A percentile compares a stretch with the other conserved stretches of the same genome.
phyloP scores from a whole-genome alignment of 37 sponge, comb jelly and placozoan genomes.

The Haliclona indistincta region DNA sequence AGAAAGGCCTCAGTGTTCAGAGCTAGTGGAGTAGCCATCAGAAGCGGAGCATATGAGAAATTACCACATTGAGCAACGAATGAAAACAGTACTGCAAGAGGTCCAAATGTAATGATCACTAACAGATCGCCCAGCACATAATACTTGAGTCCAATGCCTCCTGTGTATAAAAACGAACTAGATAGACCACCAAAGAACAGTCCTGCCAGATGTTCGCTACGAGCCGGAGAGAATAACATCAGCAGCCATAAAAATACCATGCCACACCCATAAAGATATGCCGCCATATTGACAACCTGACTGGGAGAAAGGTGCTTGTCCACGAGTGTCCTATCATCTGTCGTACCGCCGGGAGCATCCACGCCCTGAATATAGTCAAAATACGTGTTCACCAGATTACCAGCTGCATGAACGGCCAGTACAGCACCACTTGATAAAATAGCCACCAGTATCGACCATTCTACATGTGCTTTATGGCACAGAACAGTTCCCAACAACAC shows the following conservation, averaged over 20 bases:
- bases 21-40: constrained; percentile 75
- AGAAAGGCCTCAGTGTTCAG: constrained; percentile 82
- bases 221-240: constrained; percentile 58
- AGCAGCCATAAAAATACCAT: constrained; percentile 57
- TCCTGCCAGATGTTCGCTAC: constrained; percentile 50
- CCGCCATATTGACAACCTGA: constrained; percentile 65
- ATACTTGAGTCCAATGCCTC: constrained; percentile 86
- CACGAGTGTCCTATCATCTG: constrained; percentile 51
- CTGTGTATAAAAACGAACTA: constrained; percentile 85
- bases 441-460: constrained; percentile 15
- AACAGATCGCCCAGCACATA: constrained; percentile 82
- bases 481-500: constrained; percentile 77
- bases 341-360: constrained; percentile 3
- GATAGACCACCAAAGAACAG: constrained; percentile 90
- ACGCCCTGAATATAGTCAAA: constrained; percentile 73
- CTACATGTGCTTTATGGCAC: constrained; percentile 30
- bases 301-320: constrained; percentile 35
- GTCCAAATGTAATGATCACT: constrained; percentile 81
- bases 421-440: constrained; percentile 46
- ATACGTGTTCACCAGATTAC: constrained; percentile 88
- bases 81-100: constrained; percentile 81
- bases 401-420: constrained; percentile 81
- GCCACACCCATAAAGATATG: constrained; percentile 67
- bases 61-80: constrained; percentile 63
- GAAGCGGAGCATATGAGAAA: constrained; percentile 43